These are phyloP conservation scores for Myiotriccus ornatus DNA, from an alignment of 2,797 vertebrate genomes.

Conservation along the genomic window DNA sequence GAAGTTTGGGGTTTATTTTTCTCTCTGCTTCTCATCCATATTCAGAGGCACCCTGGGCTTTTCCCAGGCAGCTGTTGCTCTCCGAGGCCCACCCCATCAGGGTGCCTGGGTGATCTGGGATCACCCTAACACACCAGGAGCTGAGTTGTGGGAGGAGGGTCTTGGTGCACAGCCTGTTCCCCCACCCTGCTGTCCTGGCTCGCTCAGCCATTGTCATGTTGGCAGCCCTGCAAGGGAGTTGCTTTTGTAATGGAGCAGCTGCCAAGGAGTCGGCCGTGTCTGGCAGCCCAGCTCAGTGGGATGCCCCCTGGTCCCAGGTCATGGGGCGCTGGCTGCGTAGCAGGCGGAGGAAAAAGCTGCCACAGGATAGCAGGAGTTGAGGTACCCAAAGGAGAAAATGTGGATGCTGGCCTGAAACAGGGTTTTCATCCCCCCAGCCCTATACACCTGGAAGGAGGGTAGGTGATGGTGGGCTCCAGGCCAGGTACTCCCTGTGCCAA, in stretches of 20 bases:
- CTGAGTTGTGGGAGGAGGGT: background rate
- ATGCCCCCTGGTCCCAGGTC: rapidly evolving
- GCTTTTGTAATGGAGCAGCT: background rate
- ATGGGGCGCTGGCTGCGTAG: rapidly evolving
- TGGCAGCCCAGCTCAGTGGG: background rate
- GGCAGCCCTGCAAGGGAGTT: background rate
- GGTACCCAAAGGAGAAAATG: background rate
- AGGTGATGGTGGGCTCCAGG: background rate
- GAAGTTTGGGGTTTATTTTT: constrained; percentile 42
- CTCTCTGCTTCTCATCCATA: constrained; percentile 6
- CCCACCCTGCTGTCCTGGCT: background rate
- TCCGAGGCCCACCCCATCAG: background rate
- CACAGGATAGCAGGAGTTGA: background rate
- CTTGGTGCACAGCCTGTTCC: background rate
- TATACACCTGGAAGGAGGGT: background rate
- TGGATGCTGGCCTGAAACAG: background rate
- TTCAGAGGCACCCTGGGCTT: constrained; percentile 21
- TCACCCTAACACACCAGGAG: background rate
- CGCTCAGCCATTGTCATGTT: rapidly evolving
- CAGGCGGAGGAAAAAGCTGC: rapidly evolving
- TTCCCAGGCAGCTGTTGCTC: background rate
- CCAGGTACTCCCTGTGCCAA: background rate
- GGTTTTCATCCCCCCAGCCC: background rate
- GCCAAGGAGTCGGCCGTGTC: rapidly evolving
- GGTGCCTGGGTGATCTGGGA: background rate